phyloP scores from a whole-genome alignment of 1,140 invertebrate species.

The Eupristina koningsbergeri region DNA sequence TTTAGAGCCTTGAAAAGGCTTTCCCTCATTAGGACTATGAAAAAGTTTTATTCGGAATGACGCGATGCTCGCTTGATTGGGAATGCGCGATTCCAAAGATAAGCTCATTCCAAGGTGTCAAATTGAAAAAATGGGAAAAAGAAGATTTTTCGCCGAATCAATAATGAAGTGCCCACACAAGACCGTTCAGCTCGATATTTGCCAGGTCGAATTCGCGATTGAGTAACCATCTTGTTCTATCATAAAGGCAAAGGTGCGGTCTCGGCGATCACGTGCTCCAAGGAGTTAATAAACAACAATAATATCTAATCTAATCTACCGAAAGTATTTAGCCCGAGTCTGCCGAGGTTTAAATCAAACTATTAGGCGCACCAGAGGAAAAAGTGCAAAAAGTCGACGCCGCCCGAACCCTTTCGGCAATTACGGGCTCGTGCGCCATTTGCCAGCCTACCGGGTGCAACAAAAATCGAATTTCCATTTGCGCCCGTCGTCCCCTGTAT shows the following conservation, averaged over 20 bases:
- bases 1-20: too few species aligned
- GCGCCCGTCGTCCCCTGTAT: background rate
- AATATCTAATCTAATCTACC: slow-evolving; percentile 18
- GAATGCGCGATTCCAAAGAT: background rate
- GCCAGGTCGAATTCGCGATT: background rate
- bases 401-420: slow-evolving; percentile 5
- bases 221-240: background rate
- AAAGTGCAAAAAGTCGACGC: background rate
- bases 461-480: slow-evolving; percentile 27
- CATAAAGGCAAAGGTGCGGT: background rate
- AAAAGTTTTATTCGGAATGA: too few species aligned
- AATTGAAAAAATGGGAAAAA: background rate
- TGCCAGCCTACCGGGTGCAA: background rate
- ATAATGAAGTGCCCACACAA: background rate
- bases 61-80: background rate
- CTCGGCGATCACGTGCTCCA: background rate
- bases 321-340: background rate
- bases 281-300: slow-evolving; percentile 7
- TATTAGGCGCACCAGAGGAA: background rate
- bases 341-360: background rate
- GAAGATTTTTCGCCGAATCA: background rate
- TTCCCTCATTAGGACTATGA: too few species aligned
- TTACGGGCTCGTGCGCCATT: background rate
- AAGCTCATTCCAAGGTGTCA: background rate
- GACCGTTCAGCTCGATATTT: background rate